A percentile compares a stretch with the other conserved stretches of the same genome.
phyloP scores from a whole-genome alignment of 2,797 vertebrate species.

The Cichlasoma orientale region DNA sequence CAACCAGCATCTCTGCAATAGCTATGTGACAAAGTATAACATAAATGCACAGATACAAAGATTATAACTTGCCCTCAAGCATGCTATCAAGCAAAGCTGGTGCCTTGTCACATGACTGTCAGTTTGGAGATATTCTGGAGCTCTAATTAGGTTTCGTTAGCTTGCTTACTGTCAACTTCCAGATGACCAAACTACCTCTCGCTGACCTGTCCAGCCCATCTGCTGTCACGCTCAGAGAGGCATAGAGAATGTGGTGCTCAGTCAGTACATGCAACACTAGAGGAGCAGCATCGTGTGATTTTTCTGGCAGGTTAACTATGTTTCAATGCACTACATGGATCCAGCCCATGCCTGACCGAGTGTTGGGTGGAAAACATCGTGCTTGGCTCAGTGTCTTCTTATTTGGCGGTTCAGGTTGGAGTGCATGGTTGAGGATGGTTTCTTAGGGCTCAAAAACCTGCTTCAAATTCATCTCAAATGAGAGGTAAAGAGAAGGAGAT shows the following conservation, averaged over 20 bases:
- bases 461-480: constrained; percentile 35
- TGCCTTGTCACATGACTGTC: not conserved
- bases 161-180: not conserved
- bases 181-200: constrained; percentile 15
- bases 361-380: constrained; percentile 38
- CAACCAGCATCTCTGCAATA: not conserved
- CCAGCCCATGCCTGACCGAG: not conserved
- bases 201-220: constrained; percentile 14
- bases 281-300: constrained; percentile 51
- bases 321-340: constrained; percentile 9
- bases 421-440: not conserved
- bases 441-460: constrained; percentile 20
- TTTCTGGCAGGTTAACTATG: constrained; percentile 32
- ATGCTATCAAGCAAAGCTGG: not conserved
- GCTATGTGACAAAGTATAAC: not conserved
- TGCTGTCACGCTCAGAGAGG: constrained; percentile 51
- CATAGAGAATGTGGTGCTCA: constrained; percentile 42
- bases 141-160: not conserved
- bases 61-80: not conserved
- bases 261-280: constrained; percentile 49
- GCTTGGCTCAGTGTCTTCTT: constrained; percentile 31
- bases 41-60: not conserved
- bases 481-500: not conserved
- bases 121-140: not conserved
- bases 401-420: constrained; percentile 42